Conservation (phyloP, 2,797 vertebrate genomes). For the Picus viridis region DNA sequence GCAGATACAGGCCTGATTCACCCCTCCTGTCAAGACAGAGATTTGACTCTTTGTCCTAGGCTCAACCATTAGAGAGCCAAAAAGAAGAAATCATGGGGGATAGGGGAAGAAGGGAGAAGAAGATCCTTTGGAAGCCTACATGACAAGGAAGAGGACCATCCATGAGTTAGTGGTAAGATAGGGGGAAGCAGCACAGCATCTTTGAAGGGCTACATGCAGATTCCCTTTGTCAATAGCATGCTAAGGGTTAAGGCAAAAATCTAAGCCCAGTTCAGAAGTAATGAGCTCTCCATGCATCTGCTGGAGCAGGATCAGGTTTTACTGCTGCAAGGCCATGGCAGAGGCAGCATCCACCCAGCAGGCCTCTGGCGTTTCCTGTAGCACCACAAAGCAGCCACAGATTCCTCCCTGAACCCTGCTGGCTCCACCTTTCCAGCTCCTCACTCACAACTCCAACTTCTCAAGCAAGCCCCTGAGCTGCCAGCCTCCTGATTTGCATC, state of each 20-base stretch:
- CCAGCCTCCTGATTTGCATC: background rate
- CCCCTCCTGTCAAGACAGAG: background rate
- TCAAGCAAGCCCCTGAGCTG: background rate
- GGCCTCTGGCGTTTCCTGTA: slow-evolving; percentile 21
- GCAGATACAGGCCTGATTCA: background rate
- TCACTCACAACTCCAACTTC: background rate
- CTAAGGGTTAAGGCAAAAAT: slow-evolving; percentile 8
- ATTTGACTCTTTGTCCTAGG: background rate
- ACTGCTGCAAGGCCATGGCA: slow-evolving; percentile 15
- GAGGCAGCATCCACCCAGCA: slow-evolving; percentile 2
- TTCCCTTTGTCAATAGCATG: background rate
- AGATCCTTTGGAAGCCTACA: background rate
- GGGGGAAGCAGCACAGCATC: background rate
- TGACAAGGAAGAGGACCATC: background rate
- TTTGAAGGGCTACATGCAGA: background rate
- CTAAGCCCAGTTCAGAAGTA: background rate
- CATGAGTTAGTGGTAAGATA: background rate
- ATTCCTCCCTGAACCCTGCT: background rate
- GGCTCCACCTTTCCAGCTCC: background rate
- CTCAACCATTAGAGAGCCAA: background rate
- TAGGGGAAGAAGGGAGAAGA: background rate
- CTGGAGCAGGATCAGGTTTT: background rate
- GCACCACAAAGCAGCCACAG: background rate
- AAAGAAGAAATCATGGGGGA: background rate
- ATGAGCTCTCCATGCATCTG: slow-evolving; percentile 50